phyloP scores from a whole-genome alignment of 2,888 invertebrate species.

The Dolichomitus sp. region DNA sequence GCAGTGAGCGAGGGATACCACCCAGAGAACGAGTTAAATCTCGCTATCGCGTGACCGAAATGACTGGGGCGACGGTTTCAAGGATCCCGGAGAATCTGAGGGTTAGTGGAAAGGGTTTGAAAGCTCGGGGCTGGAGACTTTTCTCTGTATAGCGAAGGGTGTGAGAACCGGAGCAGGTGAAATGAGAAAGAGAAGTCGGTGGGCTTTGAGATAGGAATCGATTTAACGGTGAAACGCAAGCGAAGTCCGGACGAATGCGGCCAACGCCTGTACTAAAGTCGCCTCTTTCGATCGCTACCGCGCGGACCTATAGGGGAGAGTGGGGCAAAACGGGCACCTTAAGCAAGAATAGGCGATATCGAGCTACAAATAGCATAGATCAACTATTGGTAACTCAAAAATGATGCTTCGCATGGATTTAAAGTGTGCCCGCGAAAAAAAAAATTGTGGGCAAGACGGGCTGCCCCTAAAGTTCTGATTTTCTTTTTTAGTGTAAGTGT shows the following conservation, averaged over 20 bases:
- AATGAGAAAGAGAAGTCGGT: conserved; percentile 30
- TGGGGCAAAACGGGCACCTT: too few species aligned
- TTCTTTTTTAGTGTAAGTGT: too few species aligned
- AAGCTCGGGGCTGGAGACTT: conserved; percentile 7
- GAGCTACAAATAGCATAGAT: too few species aligned
- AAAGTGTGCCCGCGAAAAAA: too few species aligned
- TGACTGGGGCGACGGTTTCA: conserved; percentile 48
- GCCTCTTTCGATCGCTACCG: conserved; percentile 47
- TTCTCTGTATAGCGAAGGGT: conserved; percentile 1
- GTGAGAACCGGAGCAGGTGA: conserved; percentile 25
- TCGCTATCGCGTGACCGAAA: conserved; percentile 56
- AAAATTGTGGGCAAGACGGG: too few species aligned
- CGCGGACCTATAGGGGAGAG: background rate
- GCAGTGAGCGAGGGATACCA: background rate
- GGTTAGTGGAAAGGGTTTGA: conserved; percentile 29
- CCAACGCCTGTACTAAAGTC: conserved; percentile 61
- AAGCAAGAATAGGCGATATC: too few species aligned
- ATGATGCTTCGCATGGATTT: too few species aligned
- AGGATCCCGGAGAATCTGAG: conserved; percentile 27
- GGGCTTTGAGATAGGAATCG: conserved; percentile 74
- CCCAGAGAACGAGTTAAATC: conserved; percentile 50
- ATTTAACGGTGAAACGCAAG: conserved; percentile 73
- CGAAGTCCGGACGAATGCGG: conserved; percentile 67
- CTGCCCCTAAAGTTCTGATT: too few species aligned
- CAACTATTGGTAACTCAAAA: too few species aligned